A percentile compares a stretch with the other conserved stretches of the same genome.
Evolutionary conservation across 2,113 vertebrate genomes (phyloP).

Genomic region (Lophotis ruficrista): DNA sequence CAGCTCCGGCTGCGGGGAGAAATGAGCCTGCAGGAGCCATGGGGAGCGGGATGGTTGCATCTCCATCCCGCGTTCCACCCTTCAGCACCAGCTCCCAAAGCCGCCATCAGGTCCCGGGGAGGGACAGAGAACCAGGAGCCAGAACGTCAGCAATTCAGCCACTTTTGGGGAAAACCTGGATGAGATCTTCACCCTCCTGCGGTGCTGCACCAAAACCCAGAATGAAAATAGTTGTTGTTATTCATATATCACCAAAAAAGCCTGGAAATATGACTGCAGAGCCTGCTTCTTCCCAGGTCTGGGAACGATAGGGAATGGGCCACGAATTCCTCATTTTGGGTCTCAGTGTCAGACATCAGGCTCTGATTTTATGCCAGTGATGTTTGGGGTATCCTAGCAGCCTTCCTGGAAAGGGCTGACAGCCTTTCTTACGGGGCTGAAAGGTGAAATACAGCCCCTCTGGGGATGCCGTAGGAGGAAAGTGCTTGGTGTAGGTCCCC

Average conservation of each 20-base stretch:
- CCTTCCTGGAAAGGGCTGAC: neutral
- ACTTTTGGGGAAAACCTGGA: neutral
- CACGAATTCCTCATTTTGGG: rapidly evolving
- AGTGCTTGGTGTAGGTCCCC: neutral
- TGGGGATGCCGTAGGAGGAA: neutral
- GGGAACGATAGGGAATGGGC: neutral
- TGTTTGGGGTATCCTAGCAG: neutral
- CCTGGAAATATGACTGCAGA: neutral
- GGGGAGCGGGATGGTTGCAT: neutral
- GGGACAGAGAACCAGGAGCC: neutral
- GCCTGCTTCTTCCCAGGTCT: neutral
- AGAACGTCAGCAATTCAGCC: neutral
- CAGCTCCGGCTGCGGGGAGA: rapidly evolving
- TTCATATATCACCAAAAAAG: neutral
- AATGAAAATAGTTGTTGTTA: neutral
- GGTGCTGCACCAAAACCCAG: neutral
- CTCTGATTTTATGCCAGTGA: neutral
- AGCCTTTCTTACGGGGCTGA: rapidly evolving
- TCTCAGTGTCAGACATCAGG: rapidly evolving
- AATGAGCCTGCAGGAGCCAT: neutral
- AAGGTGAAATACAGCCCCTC: neutral
- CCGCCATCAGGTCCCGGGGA: rapidly evolving
- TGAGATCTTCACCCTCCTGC: neutral
- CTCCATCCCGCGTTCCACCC: neutral
- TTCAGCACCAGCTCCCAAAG: neutral